Percentiles rank a stretch among this genome's conserved stretches.
Evolutionary conservation across 2,113 vertebrate genomes (phyloP).

Genomic region (Amphiprion percula): DNA sequence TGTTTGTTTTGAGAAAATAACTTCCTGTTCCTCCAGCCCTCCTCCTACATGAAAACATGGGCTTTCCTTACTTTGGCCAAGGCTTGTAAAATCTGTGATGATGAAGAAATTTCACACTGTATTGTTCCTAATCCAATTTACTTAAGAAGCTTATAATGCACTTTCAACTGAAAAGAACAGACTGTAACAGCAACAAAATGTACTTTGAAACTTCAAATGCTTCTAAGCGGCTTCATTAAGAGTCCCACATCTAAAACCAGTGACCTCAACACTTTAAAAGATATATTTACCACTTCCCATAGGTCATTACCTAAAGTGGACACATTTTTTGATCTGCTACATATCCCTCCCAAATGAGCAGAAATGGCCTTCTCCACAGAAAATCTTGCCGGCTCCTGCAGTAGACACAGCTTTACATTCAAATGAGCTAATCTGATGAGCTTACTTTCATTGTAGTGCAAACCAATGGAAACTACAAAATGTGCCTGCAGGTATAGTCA

Average conservation of each 20-base stretch:
- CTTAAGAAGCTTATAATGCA: constrained; percentile 12
- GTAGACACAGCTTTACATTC: constrained; percentile 48
- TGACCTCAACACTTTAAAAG: constrained; percentile 3
- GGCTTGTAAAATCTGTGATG: constrained; percentile 15
- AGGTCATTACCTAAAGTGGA: background rate
- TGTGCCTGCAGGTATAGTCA: constrained; percentile 42
- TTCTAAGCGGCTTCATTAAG: constrained; percentile 3
- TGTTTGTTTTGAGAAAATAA: no score
- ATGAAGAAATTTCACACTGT: constrained; percentile 9
- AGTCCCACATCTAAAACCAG: background rate
- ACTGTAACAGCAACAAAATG: background rate
- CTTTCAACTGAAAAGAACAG: background rate
- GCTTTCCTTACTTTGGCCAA: background rate
- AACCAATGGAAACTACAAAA: constrained; percentile 38
- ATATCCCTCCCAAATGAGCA: constrained; percentile 7
- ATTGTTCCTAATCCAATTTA: constrained; percentile 40
- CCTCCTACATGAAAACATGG: background rate
- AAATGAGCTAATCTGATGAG: constrained; percentile 56
- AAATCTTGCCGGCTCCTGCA: constrained; percentile 2
- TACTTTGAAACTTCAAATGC: background rate
- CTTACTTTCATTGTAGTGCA: constrained; percentile 43
- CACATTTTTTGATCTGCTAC: background rate
- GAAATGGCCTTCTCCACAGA: constrained; percentile 28
- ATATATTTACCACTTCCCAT: background rate
- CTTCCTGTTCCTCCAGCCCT: no score